Evolutionary conservation across 2,113 vertebrate species (phyloP).

Genomic region (Prolemur simus): DNA sequence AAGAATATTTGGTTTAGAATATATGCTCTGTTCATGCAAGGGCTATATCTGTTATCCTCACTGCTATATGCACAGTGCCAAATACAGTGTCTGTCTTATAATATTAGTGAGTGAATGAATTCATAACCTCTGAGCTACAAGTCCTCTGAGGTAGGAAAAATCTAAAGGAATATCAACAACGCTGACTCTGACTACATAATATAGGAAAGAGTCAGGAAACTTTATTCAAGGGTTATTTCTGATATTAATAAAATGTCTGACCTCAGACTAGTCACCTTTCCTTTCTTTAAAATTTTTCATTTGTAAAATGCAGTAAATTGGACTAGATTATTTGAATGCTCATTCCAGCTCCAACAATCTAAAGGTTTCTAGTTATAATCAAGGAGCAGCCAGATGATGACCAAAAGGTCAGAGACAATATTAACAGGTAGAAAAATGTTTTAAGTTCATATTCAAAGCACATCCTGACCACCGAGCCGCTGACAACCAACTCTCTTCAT

Average conservation of each 20-base stretch:
- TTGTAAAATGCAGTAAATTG: neutral
- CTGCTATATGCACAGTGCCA: neutral
- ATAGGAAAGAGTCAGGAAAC: neutral
- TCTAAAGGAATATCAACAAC: neutral
- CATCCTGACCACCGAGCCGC: neutral
- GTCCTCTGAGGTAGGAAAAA: neutral
- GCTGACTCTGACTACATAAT: neutral
- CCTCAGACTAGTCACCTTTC: neutral
- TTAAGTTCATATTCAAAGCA: neutral
- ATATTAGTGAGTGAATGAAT: slow-evolving; percentile 4
- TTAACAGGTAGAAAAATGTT: neutral
- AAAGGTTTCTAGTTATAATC: neutral
- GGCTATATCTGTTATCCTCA: neutral
- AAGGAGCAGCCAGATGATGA: neutral
- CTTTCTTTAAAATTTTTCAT: neutral
- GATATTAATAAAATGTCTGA: neutral
- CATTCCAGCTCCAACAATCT: neutral
- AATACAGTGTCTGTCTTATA: neutral
- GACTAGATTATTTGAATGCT: neutral
- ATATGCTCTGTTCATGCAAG: neutral
- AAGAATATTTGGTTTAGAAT: neutral
- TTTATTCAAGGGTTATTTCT: neutral
- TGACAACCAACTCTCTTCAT: rapidly evolving
- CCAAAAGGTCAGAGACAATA: neutral
- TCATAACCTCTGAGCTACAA: neutral